Evolutionary conservation across 2,888 invertebrate genomes (phyloP), one percentile per base, ranked within the genome.

Genomic region (Noctua comes): DNA sequence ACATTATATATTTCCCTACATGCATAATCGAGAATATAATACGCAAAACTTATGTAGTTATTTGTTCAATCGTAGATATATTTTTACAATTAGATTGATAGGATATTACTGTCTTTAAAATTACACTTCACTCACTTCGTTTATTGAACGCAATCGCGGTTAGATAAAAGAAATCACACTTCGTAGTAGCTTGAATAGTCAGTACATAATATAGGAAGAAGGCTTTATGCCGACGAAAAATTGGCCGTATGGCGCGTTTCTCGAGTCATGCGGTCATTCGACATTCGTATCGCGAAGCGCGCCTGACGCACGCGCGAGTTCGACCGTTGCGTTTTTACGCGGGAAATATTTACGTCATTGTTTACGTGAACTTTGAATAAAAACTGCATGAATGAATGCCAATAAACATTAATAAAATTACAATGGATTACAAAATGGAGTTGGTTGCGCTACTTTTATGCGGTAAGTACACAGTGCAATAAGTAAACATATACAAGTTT

Each of bases 231-330:
- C 86, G 83, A 86, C 75, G 85, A 89, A 87, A 89, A 90, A 83
- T 88, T 87, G 88, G 78, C 86, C 84, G 91, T 80, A 88, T 85
- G 86, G 82, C 78, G 86, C 83, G 89, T 80, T 88, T 79, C 79
- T 84, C 79, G 77, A 76, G 76, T 69, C 83, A 83, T 69, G 78
- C 88, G 84, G 86, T 84, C 86, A 86, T 84, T 88, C 83, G 88
- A 92, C 94, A 95, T 93, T 96, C 91, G 92, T 93, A 92, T 91
- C 94, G 94, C 92, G 94, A 92, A 91, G 92, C 95, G 95, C 94
- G 94, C 91, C 88, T 91, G 92, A 93, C 92, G 92, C 93, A 95
- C 93, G 95, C 95, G 95, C 93, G 90, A 88, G 91, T 91, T 91
- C 90, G 90, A 86, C 82, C 74, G 79, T 84, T 87, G 88, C 82